Evolutionary conservation across 2,113 vertebrate genomes (phyloP).

Genomic region (Oenanthe melanoleuca): DNA sequence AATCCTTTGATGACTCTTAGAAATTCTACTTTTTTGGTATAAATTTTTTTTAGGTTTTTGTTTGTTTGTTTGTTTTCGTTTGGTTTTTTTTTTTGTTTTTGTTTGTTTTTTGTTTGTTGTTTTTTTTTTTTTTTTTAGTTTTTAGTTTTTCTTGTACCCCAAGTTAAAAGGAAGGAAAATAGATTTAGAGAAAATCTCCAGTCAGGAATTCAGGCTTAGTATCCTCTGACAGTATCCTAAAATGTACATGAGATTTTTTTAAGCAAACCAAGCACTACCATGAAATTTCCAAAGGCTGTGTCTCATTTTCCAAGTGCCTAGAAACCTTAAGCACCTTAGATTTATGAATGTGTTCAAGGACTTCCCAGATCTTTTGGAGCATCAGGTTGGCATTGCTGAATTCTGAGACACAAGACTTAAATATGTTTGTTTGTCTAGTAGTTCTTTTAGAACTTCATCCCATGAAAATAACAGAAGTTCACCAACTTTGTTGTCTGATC

Average conservation of each 20-base stretch:
- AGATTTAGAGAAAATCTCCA: neutral
- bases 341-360: neutral
- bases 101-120: too few relatives aligned
- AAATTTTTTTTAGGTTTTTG: too few relatives aligned
- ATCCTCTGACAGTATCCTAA: neutral
- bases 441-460: neutral
- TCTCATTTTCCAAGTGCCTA: neutral
- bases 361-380: neutral
- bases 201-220: neutral
- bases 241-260: neutral
- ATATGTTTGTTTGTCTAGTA: neutral
- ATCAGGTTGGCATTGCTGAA: neutral
- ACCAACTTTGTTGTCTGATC: neutral
- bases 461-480: neutral
- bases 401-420: neutral
- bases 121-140: too few relatives aligned
- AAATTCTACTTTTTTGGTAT: neutral
- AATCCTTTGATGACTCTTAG: neutral
- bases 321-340: neutral
- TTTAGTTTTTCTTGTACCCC: neutral
- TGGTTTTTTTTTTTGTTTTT: too few relatives aligned
- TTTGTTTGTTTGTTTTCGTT: too few relatives aligned
- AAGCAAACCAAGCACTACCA: neutral
- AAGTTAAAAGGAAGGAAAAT: neutral
- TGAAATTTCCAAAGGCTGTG: neutral